Percentiles rank a stretch among this genome's conserved stretches.
Conservation (phyloP, 2,797 vertebrate genomes). For the Todus mexicanus region DNA sequence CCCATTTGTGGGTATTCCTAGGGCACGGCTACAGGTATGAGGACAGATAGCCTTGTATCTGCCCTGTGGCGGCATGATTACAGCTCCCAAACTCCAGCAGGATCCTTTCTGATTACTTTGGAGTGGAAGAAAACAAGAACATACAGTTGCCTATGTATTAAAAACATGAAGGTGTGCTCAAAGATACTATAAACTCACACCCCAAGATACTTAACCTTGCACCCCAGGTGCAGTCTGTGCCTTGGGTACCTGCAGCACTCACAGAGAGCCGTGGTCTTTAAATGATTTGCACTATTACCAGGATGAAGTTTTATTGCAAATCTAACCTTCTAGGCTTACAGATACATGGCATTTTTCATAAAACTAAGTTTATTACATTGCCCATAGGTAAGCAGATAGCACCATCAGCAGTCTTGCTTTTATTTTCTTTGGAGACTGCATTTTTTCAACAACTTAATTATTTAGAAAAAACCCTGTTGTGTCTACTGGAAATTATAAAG, state of each 20-base stretch:
- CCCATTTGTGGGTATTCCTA: not conserved
- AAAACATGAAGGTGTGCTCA: not conserved
- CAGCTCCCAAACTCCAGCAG: not conserved
- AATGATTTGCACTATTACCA: not conserved
- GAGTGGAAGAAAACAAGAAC: not conserved
- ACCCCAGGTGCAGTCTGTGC: not conserved
- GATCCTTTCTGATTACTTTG: not conserved
- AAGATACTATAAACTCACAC: not conserved
- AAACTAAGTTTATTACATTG: not conserved
- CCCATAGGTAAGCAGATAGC: not conserved
- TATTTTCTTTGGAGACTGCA: not conserved
- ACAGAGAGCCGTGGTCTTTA: not conserved
- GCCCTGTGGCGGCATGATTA: not conserved
- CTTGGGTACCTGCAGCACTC: not conserved
- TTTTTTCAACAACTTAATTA: not conserved
- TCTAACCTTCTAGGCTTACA: not conserved
- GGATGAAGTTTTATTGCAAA: not conserved
- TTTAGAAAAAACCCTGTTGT: not conserved
- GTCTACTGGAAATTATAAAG: not conserved
- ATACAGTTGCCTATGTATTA: not conserved
- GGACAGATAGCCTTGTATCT: not conserved
- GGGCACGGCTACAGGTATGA: not conserved
- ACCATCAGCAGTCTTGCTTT: not conserved
- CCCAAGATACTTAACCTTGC: too few relatives aligned
- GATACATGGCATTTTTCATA: not conserved